Conservation (phyloP, 2,888 invertebrate species). For the Conops quadrifasciatus region DNA sequence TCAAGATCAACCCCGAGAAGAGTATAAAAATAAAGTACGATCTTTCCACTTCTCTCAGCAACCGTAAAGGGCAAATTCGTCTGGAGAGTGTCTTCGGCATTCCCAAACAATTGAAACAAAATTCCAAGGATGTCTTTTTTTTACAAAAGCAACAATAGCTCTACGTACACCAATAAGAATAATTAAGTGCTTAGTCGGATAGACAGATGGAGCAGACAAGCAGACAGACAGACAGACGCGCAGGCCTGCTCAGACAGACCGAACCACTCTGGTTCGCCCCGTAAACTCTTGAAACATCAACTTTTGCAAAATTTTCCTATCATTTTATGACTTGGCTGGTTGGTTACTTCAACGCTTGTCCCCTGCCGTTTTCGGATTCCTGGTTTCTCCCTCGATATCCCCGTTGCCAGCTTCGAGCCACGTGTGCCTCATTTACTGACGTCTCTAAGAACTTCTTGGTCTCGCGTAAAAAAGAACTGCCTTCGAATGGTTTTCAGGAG, state of each 20-base stretch:
- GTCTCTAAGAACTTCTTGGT: background rate
- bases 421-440: conserved; percentile 22
- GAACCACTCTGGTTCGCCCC: no score
- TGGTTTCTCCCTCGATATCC: background rate
- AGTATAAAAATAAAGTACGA: no score
- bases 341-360: background rate
- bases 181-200: background rate
- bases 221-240: background rate
- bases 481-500: no score
- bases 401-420: conserved; percentile 24
- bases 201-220: background rate
- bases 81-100: no score
- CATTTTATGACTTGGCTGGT: no score
- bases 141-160: background rate
- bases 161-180: background rate
- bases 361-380: background rate
- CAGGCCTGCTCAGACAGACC: background rate
- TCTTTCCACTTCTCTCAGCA: no score
- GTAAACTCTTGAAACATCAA: no score
- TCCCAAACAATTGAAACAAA: background rate
- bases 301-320: no score
- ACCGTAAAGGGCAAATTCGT: no score
- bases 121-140: background rate
- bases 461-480: no score
- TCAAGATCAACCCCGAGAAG: no score